Evolutionary conservation across 2,888 invertebrate genomes (phyloP).

Genomic region (Tinea semifulvella): DNA sequence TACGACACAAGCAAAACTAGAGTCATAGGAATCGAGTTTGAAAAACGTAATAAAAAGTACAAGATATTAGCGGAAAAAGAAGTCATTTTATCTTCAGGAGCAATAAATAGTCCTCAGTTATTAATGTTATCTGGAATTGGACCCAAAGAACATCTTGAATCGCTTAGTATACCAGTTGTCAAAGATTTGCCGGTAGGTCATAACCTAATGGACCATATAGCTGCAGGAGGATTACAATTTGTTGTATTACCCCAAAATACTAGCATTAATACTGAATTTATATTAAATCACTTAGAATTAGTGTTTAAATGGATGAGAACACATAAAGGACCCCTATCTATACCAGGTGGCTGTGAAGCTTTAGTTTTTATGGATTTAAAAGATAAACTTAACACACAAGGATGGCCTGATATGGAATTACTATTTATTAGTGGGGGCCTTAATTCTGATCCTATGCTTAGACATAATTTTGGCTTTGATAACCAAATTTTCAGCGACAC

Average conservation of each 20-base stretch:
- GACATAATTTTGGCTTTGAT: conserved; percentile 63
- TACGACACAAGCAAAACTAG: conserved; percentile 62
- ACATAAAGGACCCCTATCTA: conserved; percentile 65
- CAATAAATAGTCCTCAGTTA: conserved; percentile 80
- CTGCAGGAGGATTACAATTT: conserved; percentile 71
- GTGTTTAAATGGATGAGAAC: conserved; percentile 63
- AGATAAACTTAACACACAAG: conserved; percentile 59
- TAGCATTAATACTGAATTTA: conserved; percentile 35
- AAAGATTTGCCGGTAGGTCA: conserved; percentile 71
- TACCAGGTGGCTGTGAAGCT: conserved; percentile 74
- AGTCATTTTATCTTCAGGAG: conserved; percentile 79
- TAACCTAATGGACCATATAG: conserved; percentile 76
- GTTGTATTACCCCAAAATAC: conserved; percentile 45
- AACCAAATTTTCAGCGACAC: conserved; percentile 48
- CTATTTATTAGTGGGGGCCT: conserved; percentile 68
- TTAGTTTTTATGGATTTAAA: conserved; percentile 71
- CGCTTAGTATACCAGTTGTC: conserved; percentile 61
- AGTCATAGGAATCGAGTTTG: conserved; percentile 69
- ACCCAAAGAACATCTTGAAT: conserved; percentile 66
- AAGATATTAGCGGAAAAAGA: conserved; percentile 72
- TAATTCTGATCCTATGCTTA: conserved; percentile 49
- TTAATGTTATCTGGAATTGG: conserved; percentile 84
- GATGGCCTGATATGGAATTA: conserved; percentile 72
- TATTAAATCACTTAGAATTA: conserved; percentile 44
- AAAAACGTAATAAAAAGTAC: conserved; percentile 55